A percentile compares a stretch with the other conserved stretches of the same genome.
Evolutionary conservation across 2,797 vertebrate genomes (phyloP).

Genomic region (Anas acuta): DNA sequence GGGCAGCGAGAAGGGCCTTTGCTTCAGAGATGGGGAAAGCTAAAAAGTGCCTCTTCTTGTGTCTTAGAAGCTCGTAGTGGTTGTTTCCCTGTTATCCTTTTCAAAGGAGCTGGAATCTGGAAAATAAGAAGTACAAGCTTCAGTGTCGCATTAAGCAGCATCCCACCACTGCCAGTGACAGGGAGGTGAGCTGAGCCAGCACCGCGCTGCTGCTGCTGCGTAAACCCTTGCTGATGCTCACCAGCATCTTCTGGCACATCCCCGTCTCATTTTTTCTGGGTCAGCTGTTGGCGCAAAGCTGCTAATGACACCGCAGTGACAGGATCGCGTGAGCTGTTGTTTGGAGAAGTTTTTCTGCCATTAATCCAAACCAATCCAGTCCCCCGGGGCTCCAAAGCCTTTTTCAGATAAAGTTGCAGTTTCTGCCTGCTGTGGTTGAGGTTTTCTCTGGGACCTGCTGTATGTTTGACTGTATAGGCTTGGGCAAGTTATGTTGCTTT

Average conservation of each 20-base stretch:
- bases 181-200: neutral
- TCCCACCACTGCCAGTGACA: neutral
- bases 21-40: neutral
- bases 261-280: neutral
- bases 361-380: neutral
- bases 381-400: neutral
- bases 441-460: neutral
- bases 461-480: neutral
- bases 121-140: neutral
- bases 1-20: neutral
- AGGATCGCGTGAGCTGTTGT: neutral
- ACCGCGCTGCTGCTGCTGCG: neutral
- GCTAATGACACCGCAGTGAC: neutral
- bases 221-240: neutral
- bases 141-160: rapidly evolving
- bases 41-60: neutral
- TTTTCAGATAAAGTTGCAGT: neutral
- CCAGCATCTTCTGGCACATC: neutral
- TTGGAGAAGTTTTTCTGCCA: neutral
- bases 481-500: neutral
- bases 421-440: neutral
- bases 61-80: neutral
- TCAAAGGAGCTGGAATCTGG: neutral
- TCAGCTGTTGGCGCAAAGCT: neutral
- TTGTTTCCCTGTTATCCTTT: neutral